phyloP scores from a whole-genome alignment of 2,113 vertebrate genomes.

The Rhombomys opimus region DNA sequence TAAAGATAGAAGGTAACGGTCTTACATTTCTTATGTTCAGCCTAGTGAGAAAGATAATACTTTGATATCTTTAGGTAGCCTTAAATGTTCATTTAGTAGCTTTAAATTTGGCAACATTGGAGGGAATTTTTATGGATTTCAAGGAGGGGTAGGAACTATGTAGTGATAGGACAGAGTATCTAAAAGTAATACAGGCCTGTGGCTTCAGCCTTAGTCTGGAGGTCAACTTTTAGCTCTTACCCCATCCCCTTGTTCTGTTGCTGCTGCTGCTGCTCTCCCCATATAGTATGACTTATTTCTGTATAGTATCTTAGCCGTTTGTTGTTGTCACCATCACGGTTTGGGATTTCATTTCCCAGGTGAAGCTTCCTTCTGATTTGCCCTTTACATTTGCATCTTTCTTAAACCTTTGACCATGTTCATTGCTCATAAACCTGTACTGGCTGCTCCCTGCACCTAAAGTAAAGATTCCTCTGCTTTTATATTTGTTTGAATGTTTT shows the following conservation, averaged over 20 bases:
- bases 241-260: not conserved
- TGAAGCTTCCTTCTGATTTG: not conserved
- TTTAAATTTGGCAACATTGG: not conserved
- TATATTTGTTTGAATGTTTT: not conserved
- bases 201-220: not conserved
- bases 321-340: not conserved
- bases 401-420: constrained; percentile 1
- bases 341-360: not conserved
- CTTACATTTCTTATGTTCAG: constrained; percentile 12
- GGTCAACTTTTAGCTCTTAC: not conserved
- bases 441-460: not conserved
- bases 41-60: not conserved
- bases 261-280: not conserved
- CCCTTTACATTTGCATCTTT: constrained; percentile 35
- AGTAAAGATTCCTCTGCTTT: constrained; percentile 21
- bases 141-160: not conserved
- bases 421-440: constrained; percentile 1
- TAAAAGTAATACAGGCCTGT: not conserved
- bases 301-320: constrained; percentile 12
- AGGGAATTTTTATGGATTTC: constrained; percentile 14
- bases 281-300: not conserved
- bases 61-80: not conserved
- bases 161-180: not conserved
- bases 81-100: constrained; percentile 25
- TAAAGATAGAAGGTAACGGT: not conserved